phyloP scores from a whole-genome alignment of 2,113 vertebrate species.

The Pygoscelis adeliae region DNA sequence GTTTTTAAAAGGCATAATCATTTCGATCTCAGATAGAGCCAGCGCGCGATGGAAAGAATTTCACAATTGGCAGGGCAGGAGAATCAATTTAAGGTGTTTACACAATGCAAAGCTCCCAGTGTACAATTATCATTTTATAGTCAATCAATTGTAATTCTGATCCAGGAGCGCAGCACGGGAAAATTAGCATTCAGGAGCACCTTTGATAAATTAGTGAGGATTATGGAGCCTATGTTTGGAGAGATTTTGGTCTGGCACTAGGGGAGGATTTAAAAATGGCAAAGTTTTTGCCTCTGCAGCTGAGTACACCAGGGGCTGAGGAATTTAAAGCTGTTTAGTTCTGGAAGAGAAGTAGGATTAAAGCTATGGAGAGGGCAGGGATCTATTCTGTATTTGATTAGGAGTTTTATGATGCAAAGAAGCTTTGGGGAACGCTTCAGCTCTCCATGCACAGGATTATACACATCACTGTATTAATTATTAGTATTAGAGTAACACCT shows the following conservation, averaged over 20 bases:
- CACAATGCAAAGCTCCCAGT: conserved; percentile 32
- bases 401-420: conserved; percentile 56
- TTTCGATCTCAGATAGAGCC: conserved; percentile 17
- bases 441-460: conserved; percentile 3
- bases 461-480: conserved; percentile 54
- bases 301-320: conserved; percentile 23
- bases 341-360: conserved; percentile 40
- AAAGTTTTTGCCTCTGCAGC: conserved; percentile 36
- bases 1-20: not conserved
- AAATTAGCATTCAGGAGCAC: conserved; percentile 26
- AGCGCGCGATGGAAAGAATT: conserved; percentile 30
- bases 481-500: conserved; percentile 18
- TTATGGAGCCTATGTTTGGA: conserved; percentile 37
- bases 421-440: conserved; percentile 36
- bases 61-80: conserved; percentile 6
- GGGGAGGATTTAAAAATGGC: conserved; percentile 47
- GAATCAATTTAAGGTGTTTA: conserved; percentile 60
- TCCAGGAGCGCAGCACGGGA: not conserved
- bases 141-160: conserved; percentile 44
- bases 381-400: conserved; percentile 56
- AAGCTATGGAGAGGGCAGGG: conserved; percentile 44
- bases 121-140: conserved; percentile 64
- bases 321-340: conserved; percentile 56
- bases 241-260: conserved; percentile 38
- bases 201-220: conserved; percentile 50